Evolutionary conservation across 1,140 invertebrate species (phyloP).

Genomic region (Pogonognathellus flavescens): DNA sequence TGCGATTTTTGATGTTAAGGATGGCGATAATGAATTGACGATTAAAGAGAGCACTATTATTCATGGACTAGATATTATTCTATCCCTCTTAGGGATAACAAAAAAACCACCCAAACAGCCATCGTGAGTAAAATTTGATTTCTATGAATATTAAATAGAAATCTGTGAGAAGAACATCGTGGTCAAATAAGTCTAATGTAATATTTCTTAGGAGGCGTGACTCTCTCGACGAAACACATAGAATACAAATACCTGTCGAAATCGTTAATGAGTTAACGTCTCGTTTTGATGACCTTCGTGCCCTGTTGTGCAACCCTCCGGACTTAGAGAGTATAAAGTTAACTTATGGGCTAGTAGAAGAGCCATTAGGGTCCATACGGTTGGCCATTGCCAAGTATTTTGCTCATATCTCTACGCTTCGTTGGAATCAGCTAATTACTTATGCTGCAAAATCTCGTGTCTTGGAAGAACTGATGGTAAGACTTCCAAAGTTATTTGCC

Average conservation of each 20-base stretch:
- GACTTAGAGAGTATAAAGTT: constrained; percentile 36
- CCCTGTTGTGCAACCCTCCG: constrained; percentile 29
- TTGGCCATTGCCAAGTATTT: constrained; percentile 62
- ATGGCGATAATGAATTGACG: background rate
- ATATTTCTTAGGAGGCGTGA: constrained; percentile 54
- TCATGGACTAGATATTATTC: constrained; percentile 61
- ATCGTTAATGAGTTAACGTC: background rate
- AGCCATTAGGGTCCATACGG: constrained; percentile 57
- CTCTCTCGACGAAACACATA: constrained; percentile 38
- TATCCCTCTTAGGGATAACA: constrained; percentile 64
- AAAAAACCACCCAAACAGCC: constrained; percentile 57
- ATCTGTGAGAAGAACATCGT: too few species aligned
- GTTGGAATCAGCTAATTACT: background rate
- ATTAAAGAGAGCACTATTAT: constrained; percentile 62
- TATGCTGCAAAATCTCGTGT: constrained; percentile 2
- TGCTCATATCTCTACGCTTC: constrained; percentile 59
- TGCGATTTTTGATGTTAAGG: constrained; percentile 51
- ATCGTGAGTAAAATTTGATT: constrained; percentile 14
- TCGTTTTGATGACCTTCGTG: background rate
- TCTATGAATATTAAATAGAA: background rate
- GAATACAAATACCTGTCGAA: background rate
- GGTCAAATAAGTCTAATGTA: too few species aligned
- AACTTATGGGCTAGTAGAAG: constrained; percentile 58
- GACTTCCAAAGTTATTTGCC: too few species aligned
- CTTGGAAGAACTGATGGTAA: constrained; percentile 27